Evolutionary conservation across 1,140 invertebrate species (phyloP), one percentile per base, ranked within the genome.

Genomic region (Conopomorpha cramerella): DNA sequence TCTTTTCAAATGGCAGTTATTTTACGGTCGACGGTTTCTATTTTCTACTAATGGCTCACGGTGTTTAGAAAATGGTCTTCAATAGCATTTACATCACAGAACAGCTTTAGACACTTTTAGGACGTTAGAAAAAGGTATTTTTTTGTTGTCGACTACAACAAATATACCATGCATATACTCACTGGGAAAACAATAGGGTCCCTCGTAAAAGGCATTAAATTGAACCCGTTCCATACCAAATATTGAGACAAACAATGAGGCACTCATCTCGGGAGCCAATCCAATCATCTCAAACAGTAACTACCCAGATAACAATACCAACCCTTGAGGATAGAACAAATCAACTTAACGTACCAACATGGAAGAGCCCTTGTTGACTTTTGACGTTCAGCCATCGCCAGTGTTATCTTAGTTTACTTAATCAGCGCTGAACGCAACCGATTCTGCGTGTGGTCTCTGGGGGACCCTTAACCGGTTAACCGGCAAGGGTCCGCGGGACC

Each of bases 381-480:
- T 66, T 62, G 60, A 61, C 64, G 62, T 55, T 65, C 39, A 35
- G 59, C 54, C 51, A 61, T 62, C 46, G 51, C 43, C 58, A 58
- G 55, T 58, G 59, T 65, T 72, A 72, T 71, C 66, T 71, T 64
- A 64, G 67, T 72, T 72, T 68, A 72, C 64, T 68, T 72, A 72
- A 72, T 72, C 67, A 72, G 67, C 53, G 43, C 16, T 50, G 49
- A 57, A 51, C 56, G 56, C 54, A 48, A 52, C 59, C 54, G 59
- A 63, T 53, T 54, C 56, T 44, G 43, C 38, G 47, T 49, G 45
- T 46, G 51, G 56, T 68, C 62, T 52, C 64, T 15, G 34, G 63
- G 62, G 63, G 63, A 44, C 48, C 53, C 40, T 47, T 68, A 61
- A 59, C 46, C 49, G 64, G 51, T 56, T 60, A 61, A 49, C 58